phyloP scores from a whole-genome alignment of 2,113 vertebrate species.

The Xenopus borealis region DNA sequence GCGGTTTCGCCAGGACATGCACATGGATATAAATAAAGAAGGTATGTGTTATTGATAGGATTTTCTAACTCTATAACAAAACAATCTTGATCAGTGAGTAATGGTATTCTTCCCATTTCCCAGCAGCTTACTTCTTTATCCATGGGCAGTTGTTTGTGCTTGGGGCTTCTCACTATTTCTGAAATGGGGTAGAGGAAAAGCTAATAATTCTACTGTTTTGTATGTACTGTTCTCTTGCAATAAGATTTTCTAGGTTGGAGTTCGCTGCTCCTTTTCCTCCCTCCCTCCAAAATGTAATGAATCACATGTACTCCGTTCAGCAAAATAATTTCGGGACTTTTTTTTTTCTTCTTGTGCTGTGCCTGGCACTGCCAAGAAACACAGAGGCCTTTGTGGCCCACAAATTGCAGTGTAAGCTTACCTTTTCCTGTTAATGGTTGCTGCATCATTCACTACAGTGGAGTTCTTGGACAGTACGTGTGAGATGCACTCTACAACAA shows the following conservation, averaged over 20 bases:
- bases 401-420: no score
- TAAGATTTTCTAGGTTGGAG: not conserved
- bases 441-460: no score
- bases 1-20: not conserved
- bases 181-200: no score
- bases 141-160: not conserved
- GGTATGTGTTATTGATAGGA: slow-evolving; percentile 23
- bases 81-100: not conserved
- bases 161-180: no score
- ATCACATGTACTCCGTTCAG: not conserved
- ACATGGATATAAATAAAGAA: slow-evolving; percentile 9
- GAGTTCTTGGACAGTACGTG: no score
- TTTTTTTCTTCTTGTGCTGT: not conserved
- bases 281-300: not conserved
- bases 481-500: no score
- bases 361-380: not conserved
- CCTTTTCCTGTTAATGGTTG: no score
- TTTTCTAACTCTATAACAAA: not conserved
- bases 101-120: not conserved
- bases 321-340: not conserved
- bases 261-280: slow-evolving; percentile 14
- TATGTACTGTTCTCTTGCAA: not conserved
- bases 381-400: not conserved
- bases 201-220: not conserved
- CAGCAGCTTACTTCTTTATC: not conserved